These are phyloP conservation scores for Circaetus gallicus DNA, from an alignment of 2,113 vertebrate genomes.

Conservation along the genomic window DNA sequence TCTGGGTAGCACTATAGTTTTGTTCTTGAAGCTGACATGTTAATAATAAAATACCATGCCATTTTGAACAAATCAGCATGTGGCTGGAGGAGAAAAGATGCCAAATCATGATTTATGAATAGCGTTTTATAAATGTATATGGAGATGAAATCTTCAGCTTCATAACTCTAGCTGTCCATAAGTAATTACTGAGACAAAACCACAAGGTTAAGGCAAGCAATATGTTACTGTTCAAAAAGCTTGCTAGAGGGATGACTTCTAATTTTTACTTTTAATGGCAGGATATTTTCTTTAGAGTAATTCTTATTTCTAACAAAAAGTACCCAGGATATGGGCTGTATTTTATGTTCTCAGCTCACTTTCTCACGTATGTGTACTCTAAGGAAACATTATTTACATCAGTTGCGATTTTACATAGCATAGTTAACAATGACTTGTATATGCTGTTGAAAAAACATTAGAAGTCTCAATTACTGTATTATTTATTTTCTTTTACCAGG, in stretches of 20 bases:
- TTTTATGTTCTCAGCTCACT: neutral
- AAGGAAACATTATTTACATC: neutral
- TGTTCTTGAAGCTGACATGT: neutral
- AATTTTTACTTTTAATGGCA: neutral
- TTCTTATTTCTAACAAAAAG: neutral
- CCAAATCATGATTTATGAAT: neutral
- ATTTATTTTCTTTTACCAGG: conserved; percentile 48
- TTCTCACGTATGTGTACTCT: neutral
- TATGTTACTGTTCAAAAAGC: neutral
- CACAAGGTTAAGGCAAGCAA: neutral
- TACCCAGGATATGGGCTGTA: neutral
- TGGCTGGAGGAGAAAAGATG: neutral
- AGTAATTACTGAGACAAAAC: conserved; percentile 4
- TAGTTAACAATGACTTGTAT: conserved; percentile 48
- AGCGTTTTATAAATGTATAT: neutral
- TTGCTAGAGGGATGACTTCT: neutral
- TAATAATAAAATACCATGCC: neutral
- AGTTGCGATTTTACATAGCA: neutral
- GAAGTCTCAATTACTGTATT: neutral
- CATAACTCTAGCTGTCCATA: conserved; percentile 16
- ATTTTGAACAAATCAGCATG: neutral
- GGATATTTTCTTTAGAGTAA: neutral
- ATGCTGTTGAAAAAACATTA: neutral
- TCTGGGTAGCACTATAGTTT: neutral
- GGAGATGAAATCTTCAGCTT: conserved; percentile 5